phyloP scores from a whole-genome alignment of 2,888 invertebrate genomes.

The Bedellia somnulentella region DNA sequence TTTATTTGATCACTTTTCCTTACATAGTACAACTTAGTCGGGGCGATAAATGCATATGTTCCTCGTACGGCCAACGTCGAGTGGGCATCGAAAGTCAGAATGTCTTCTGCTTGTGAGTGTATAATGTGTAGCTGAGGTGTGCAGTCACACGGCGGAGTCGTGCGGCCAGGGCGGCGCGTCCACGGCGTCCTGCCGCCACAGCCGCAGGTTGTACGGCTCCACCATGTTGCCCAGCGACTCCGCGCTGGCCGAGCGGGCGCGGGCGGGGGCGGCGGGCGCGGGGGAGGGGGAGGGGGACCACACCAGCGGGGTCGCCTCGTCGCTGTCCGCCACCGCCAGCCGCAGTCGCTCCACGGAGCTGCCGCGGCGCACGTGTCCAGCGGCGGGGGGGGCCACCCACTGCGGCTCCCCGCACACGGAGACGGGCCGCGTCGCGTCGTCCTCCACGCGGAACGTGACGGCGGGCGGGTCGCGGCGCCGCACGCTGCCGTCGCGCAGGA shows the following conservation, averaged over 20 bases:
- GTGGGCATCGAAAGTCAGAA: background rate
- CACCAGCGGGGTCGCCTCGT: slow-evolving; percentile 71
- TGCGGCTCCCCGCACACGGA: background rate
- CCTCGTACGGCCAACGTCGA: too few species aligned
- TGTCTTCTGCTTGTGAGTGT: too few species aligned
- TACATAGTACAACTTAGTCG: too few species aligned
- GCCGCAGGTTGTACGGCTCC: slow-evolving; percentile 25
- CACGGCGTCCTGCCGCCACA: slow-evolving; percentile 55
- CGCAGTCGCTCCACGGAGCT: slow-evolving; percentile 16
- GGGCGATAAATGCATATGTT: too few species aligned
- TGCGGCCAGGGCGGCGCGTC: slow-evolving; percentile 54
- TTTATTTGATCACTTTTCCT: too few species aligned
- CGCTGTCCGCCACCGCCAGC: slow-evolving; percentile 57
- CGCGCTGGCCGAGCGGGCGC: slow-evolving; percentile 44
- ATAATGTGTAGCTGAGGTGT: too few species aligned
- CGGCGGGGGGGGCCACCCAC: background rate
- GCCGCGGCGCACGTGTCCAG: slow-evolving; percentile 16
- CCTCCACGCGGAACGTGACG: slow-evolving; percentile 53
- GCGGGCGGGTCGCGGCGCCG: slow-evolving; percentile 25
- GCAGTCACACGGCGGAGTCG: slow-evolving; percentile 40
- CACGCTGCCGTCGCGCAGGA: slow-evolving; percentile 27
- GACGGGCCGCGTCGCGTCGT: slow-evolving; percentile 22
- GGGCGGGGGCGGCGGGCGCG: slow-evolving; percentile 23
- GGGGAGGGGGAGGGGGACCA: slow-evolving; percentile 30
- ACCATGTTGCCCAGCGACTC: slow-evolving; percentile 36